A percentile compares a stretch with the other conserved stretches of the same genome.
phyloP scores from a whole-genome alignment of 2,797 vertebrate species.

The Adelosebastes latens region DNA sequence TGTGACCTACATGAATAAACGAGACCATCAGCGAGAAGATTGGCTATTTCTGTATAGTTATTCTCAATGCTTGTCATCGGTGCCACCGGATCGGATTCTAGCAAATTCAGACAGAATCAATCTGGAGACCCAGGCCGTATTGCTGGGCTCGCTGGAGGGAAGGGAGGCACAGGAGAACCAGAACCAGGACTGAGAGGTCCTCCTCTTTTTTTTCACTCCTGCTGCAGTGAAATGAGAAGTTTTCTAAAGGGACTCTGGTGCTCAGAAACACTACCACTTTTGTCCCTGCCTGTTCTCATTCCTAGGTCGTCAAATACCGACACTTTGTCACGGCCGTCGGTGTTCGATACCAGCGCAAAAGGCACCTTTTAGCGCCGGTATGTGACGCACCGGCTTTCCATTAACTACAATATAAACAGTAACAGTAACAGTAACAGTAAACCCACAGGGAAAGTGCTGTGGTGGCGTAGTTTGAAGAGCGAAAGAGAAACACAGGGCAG shows the following conservation, averaged over 20 bases:
- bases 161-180: not conserved
- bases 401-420: too few species aligned
- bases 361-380: too few species aligned
- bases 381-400: too few species aligned
- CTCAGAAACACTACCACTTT: not conserved
- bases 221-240: not conserved
- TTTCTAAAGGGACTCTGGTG: not conserved
- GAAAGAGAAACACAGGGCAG: too few species aligned
- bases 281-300: not conserved
- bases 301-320: too few species aligned
- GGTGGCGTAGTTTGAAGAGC: too few species aligned
- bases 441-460: too few species aligned
- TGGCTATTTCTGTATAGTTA: not conserved
- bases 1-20: not conserved
- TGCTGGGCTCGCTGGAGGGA: not conserved
- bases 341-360: too few species aligned
- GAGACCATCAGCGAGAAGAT: not conserved
- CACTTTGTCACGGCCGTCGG: rapidly evolving
- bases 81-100: not conserved
- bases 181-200: not conserved
- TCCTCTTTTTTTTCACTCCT: not conserved
- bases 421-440: too few species aligned
- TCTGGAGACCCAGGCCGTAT: not conserved
- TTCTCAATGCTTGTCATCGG: not conserved
- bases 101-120: too few species aligned